These are phyloP conservation scores for Dinocampus coccinellae DNA, from an alignment of 2,888 invertebrate species.

Conservation along the genomic window DNA sequence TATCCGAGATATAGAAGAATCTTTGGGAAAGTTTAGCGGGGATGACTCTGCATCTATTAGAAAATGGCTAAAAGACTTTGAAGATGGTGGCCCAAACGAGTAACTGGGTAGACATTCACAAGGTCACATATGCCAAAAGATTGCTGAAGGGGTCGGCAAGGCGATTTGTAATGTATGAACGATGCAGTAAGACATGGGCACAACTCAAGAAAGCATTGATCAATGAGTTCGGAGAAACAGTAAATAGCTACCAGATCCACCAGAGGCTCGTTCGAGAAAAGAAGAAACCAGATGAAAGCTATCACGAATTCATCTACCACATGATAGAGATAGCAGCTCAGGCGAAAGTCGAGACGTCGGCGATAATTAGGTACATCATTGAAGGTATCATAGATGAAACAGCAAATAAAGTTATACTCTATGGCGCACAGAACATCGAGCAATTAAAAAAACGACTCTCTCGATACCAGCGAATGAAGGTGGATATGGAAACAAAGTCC, in stretches of 20 bases:
- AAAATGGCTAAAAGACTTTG: slow-evolving; percentile 44
- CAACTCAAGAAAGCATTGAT: not conserved
- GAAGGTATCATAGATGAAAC: not conserved
- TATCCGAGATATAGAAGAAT: too few relatives aligned
- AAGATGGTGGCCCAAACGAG: slow-evolving; percentile 37
- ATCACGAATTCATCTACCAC: not conserved
- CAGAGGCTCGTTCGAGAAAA: not conserved
- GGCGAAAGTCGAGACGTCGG: not conserved
- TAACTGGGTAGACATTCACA: slow-evolving; percentile 40
- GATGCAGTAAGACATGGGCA: not conserved
- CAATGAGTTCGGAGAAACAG: not conserved
- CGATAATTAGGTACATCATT: not conserved
- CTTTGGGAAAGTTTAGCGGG: slow-evolving; percentile 43
- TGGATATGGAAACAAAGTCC: not conserved
- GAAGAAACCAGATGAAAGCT: slow-evolving; percentile 2
- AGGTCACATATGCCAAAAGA: slow-evolving; percentile 38
- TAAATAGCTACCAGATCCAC: not conserved
- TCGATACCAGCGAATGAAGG: not conserved
- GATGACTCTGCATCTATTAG: slow-evolving; percentile 29
- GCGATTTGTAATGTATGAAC: slow-evolving; percentile 17
- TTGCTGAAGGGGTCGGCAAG: slow-evolving; percentile 44
- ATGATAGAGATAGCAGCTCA: not conserved
- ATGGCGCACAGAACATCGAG: not conserved
- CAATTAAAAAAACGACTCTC: not conserved
- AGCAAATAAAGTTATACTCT: not conserved